Conservation (phyloP, 2,113 vertebrate genomes). For the Echinops telfairi region DNA sequence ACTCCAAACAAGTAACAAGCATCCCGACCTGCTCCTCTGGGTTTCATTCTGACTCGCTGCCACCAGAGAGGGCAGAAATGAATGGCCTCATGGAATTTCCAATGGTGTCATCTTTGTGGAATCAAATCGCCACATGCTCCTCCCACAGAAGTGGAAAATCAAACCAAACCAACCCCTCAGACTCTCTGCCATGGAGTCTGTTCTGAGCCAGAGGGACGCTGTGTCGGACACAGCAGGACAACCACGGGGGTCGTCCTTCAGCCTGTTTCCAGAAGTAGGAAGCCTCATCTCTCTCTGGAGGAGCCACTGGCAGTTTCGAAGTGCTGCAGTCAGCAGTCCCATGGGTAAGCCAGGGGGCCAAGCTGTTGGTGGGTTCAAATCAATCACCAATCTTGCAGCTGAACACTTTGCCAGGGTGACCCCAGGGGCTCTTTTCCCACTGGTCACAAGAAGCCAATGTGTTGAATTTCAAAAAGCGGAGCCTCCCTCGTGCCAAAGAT, state of each 20-base stretch:
- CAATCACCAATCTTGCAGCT: not conserved
- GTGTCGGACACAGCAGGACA: too few relatives aligned
- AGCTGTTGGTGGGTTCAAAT: not conserved
- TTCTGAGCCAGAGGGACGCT: too few relatives aligned
- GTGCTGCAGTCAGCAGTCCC: too few relatives aligned
- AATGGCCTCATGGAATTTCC: not conserved
- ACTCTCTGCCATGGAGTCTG: too few relatives aligned
- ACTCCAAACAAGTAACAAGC: not conserved
- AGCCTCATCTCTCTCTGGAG: too few relatives aligned
- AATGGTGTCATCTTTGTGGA: not conserved
- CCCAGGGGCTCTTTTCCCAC: not conserved
- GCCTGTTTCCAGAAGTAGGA: too few relatives aligned
- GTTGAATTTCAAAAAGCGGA: conserved; percentile 14
- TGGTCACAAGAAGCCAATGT: not conserved
- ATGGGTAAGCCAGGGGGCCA: too few relatives aligned
- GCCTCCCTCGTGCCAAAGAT: not conserved
- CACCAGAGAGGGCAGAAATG: not conserved
- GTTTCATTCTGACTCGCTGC: not conserved
- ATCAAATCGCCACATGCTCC: not conserved
- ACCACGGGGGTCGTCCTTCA: too few relatives aligned
- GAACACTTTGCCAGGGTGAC: not conserved
- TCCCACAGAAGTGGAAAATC: too few relatives aligned
- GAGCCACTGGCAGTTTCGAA: too few relatives aligned
- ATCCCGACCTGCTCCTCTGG: not conserved
- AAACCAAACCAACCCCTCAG: too few relatives aligned